phyloP scores from a whole-genome alignment of 2,797 vertebrate species.

The Tympanoctomys barrerae region DNA sequence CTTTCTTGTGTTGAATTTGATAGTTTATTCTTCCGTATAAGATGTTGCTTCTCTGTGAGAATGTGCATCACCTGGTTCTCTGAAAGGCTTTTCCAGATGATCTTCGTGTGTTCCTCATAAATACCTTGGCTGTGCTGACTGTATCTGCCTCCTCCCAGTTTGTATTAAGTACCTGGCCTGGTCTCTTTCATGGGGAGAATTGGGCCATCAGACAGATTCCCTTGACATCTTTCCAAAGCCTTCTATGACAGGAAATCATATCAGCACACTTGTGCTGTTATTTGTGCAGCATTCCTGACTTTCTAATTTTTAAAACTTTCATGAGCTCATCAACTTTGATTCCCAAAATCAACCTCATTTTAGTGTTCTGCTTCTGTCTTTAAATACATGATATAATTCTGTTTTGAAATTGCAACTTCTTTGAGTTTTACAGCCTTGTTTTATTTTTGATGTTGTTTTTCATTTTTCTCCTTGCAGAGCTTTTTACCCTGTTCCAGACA shows the following conservation, averaged over 20 bases:
- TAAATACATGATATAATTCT: not conserved
- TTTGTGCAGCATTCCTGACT: not conserved
- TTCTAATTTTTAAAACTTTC: not conserved
- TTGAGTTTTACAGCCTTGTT: not conserved
- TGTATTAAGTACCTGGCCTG: not conserved
- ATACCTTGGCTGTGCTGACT: not conserved
- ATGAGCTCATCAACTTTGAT: not conserved
- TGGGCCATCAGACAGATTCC: not conserved
- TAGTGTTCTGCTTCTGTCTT: not conserved
- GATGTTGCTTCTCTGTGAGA: not conserved
- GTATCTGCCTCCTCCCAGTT: not conserved
- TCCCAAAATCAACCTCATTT: not conserved
- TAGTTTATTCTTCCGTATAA: not conserved
- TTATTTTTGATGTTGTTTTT: too few species aligned
- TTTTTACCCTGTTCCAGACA: not conserved
- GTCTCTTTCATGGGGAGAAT: not conserved
- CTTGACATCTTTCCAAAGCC: not conserved
- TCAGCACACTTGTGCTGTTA: not conserved
- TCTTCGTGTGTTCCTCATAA: not conserved
- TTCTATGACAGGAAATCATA: not conserved
- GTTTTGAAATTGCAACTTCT: conserved; percentile 25
- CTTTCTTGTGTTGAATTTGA: not conserved
- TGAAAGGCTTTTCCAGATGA: conserved; percentile 21
- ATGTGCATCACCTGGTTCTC: not conserved
- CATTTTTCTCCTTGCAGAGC: not conserved